phyloP scores from a whole-genome alignment of 2,888 invertebrate species.

The Hydropsyche betteni region DNA sequence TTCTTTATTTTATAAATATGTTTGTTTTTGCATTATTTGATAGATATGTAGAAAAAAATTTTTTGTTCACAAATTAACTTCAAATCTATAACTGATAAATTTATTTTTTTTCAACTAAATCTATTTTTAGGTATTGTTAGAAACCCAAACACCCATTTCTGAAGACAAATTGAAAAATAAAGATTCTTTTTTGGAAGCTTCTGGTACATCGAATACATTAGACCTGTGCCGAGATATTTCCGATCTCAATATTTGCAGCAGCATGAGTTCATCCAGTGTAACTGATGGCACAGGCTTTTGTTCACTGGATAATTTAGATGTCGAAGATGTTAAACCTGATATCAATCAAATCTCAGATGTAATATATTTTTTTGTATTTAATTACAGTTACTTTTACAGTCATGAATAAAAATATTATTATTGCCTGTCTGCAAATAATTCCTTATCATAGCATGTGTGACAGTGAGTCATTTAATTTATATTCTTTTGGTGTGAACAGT shows the following conservation, averaged over 20 bases:
- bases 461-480: background rate
- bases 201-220: slow-evolving; percentile 62
- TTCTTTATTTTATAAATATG: too few species aligned
- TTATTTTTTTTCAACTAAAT: background rate
- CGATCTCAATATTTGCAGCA: slow-evolving; percentile 55
- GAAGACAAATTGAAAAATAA: slow-evolving; percentile 36
- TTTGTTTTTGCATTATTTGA: too few species aligned
- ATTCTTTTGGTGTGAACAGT: too few species aligned
- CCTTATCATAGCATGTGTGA: background rate
- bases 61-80: too few species aligned
- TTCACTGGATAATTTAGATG: slow-evolving; percentile 33
- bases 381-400: background rate
- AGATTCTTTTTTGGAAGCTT: slow-evolving; percentile 54
- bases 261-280: slow-evolving; percentile 42
- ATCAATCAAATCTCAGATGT: slow-evolving; percentile 7
- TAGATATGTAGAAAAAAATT: too few species aligned
- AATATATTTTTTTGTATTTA: background rate
- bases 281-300: slow-evolving; percentile 40
- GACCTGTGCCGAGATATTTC: slow-evolving; percentile 63
- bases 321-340: slow-evolving; percentile 21
- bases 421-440: background rate
- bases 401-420: background rate
- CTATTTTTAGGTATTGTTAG: slow-evolving; percentile 47
- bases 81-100: background rate
- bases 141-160: slow-evolving; percentile 44